Evolutionary conservation across 2,113 vertebrate species (phyloP).

Genomic region (Daubentonia madagascariensis): DNA sequence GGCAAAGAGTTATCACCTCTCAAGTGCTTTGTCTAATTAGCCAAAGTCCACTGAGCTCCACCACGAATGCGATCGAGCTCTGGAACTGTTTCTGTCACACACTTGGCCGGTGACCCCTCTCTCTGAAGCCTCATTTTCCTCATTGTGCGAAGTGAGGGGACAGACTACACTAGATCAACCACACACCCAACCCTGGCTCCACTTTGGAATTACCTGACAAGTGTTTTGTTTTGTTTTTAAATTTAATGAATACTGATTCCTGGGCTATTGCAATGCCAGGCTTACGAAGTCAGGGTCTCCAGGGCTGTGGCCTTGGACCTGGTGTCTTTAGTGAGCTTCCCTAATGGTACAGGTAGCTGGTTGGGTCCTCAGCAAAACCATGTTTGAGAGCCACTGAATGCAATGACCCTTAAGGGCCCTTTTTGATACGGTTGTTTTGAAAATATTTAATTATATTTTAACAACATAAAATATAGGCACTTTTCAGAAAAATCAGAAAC

Average conservation of each 20-base stretch:
- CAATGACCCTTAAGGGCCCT: background rate
- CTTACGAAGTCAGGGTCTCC: background rate
- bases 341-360: background rate
- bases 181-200: background rate
- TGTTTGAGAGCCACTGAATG: background rate
- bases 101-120: background rate
- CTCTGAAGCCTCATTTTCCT: background rate
- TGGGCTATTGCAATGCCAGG: background rate
- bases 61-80: background rate
- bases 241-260: background rate
- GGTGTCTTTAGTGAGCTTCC: background rate
- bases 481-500: background rate
- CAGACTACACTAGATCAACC: accelerated
- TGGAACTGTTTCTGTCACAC: background rate
- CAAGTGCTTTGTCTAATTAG: background rate
- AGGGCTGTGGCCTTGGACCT: background rate
- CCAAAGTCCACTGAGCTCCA: background rate
- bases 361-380: background rate
- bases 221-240: background rate
- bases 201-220: background rate
- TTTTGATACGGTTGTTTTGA: background rate
- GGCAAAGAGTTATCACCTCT: background rate
- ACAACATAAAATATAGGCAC: background rate
- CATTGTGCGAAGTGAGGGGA: background rate
- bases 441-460: background rate